Evolutionary conservation across 35 echinoderm and acorn worm genomes (phyloP).

Genomic region (Diadema setosum): DNA sequence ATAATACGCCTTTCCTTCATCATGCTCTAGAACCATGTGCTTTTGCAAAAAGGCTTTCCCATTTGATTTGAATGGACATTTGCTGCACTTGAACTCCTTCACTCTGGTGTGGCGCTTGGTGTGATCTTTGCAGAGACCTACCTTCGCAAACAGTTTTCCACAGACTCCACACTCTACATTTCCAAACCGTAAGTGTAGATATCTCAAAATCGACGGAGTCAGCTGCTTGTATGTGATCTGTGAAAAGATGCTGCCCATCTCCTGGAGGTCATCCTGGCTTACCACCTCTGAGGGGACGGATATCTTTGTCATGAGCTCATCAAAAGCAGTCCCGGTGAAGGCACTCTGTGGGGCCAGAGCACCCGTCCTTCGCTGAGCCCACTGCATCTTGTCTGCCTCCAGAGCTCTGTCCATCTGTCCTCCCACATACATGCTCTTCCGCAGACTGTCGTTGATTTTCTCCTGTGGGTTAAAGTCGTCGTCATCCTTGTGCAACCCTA

Average conservation of each 20-base stretch:
- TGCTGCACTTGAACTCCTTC: background rate
- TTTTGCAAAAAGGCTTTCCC: background rate
- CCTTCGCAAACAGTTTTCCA: background rate
- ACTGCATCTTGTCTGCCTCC: constrained; percentile 3
- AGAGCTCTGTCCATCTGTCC: constrained; percentile 1
- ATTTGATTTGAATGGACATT: background rate
- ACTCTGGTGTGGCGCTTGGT: background rate
- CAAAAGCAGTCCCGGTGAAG: background rate
- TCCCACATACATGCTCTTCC: background rate
- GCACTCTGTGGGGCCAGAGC: background rate
- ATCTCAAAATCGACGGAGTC: background rate
- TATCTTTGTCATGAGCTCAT: background rate
- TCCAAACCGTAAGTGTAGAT: background rate
- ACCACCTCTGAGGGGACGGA: background rate
- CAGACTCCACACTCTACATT: constrained; percentile 14
- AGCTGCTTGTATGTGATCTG: background rate
- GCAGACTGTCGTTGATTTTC: background rate
- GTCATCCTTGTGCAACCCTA: background rate
- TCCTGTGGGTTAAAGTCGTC: background rate
- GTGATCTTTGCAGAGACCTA: background rate
- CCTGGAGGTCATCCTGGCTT: background rate
- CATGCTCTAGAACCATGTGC: background rate
- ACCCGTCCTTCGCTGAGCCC: background rate
- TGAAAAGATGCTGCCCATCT: background rate
- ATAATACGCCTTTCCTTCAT: background rate